Conservation (phyloP, 2,113 vertebrate species). For the Piaya cayana region DNA sequence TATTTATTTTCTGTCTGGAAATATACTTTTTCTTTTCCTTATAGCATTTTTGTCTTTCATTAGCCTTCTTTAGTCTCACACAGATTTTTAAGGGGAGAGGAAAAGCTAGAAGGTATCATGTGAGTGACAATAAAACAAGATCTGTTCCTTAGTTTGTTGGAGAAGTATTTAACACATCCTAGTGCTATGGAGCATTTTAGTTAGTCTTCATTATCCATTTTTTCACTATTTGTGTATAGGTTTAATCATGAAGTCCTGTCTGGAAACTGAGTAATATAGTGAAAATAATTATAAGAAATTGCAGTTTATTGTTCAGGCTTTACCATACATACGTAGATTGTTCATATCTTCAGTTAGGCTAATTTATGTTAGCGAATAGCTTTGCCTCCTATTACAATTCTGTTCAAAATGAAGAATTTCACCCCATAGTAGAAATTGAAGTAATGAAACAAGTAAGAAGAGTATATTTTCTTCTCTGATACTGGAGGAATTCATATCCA, state of each 20-base stretch:
- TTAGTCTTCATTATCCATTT: not conserved
- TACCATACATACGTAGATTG: not conserved
- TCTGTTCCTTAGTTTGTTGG: not conserved
- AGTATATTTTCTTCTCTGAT: not conserved
- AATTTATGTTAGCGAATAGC: not conserved
- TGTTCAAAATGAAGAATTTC: not conserved
- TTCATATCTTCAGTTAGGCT: not conserved
- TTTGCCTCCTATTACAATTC: not conserved
- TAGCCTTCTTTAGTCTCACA: not conserved
- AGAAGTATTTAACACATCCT: not conserved
- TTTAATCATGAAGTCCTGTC: not conserved
- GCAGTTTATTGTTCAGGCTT: not conserved
- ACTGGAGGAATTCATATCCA: fast-evolving
- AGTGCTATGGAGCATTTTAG: not conserved
- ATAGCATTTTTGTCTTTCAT: not conserved
- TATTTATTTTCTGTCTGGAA: not conserved
- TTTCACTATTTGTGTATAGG: not conserved
- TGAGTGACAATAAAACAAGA: not conserved
- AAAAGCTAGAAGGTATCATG: not conserved
- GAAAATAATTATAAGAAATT: not conserved
- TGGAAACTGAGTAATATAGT: not conserved
- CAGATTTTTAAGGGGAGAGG: not conserved
- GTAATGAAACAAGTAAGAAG: not conserved
- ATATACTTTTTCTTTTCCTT: not conserved
- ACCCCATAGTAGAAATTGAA: not conserved